These are phyloP conservation scores for Barypeithes pellucidus DNA, from an alignment of 2,888 invertebrate genomes.

Conservation along the genomic window DNA sequence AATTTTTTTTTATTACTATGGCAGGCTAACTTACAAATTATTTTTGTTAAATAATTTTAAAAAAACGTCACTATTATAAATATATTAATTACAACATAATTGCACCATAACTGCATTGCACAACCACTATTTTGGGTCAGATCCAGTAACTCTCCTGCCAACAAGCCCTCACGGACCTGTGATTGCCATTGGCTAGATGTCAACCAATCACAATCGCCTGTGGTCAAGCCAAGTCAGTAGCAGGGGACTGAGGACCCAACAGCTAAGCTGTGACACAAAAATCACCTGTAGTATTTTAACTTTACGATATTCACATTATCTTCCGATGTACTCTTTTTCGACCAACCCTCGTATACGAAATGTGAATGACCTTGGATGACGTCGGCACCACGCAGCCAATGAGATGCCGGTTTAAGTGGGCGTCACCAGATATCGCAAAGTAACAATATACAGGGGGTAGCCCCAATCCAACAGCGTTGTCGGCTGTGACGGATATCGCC, in stretches of 20 bases:
- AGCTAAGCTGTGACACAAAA: slow-evolving; percentile 67
- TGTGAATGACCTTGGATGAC: slow-evolving; percentile 3
- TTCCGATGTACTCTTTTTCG: neutral
- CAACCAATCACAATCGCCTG: slow-evolving; percentile 68
- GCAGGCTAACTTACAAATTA: slow-evolving; percentile 17
- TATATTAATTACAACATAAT: slow-evolving; percentile 7
- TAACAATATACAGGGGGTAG: slow-evolving; percentile 62
- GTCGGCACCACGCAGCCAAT: slow-evolving; percentile 7
- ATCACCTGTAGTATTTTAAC: slow-evolving; percentile 65
- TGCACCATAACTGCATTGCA: slow-evolving; percentile 33
- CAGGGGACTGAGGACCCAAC: slow-evolving; percentile 77
- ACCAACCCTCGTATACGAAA: neutral
- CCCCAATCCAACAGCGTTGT: slow-evolving; percentile 65
- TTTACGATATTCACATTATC: slow-evolving; percentile 52
- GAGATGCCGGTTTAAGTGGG: neutral
- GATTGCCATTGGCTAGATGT: slow-evolving; percentile 43
- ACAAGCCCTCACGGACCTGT: slow-evolving; percentile 53
- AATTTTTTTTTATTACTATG: slow-evolving; percentile 23
- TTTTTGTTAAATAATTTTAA: slow-evolving; percentile 14
- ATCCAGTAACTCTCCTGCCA: slow-evolving; percentile 51
- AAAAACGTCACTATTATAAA: neutral
- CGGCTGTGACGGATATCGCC: slow-evolving; percentile 66
- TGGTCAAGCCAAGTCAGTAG: slow-evolving; percentile 67
- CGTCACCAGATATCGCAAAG: slow-evolving; percentile 50
- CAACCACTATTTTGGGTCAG: slow-evolving; percentile 39